Percentiles rank a stretch among this genome's conserved stretches.
Evolutionary conservation across 2,113 vertebrate species (phyloP).

Genomic region (Columba janthina): DNA sequence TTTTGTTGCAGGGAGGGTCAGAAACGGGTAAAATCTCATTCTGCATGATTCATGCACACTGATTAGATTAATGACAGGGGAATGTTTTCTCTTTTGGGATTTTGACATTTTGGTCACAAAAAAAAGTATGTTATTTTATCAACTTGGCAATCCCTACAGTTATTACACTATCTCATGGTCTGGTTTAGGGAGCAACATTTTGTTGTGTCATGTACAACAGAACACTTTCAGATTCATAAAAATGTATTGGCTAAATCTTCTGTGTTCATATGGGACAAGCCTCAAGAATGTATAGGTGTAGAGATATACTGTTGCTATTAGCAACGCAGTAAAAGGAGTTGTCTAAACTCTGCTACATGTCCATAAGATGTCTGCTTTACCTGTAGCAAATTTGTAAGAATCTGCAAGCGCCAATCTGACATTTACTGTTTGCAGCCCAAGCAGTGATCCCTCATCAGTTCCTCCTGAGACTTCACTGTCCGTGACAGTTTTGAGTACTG

Average conservation of each 20-base stretch:
- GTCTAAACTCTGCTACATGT: not conserved
- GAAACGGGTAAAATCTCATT: not conserved
- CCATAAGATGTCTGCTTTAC: not conserved
- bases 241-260: not conserved
- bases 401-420: not conserved
- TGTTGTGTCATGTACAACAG: not conserved
- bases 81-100: not conserved
- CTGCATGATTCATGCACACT: accelerated
- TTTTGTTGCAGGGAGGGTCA: not conserved
- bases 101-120: not conserved
- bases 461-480: not conserved
- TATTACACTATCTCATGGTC: not conserved
- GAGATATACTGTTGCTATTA: not conserved
- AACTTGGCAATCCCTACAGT: not conserved
- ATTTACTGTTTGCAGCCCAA: not conserved
- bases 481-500: not conserved
- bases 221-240: not conserved
- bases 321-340: not conserved
- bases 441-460: constrained; percentile 2
- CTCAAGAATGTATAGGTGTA: not conserved
- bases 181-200: not conserved
- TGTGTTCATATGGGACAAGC: not conserved
- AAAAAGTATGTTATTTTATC: not conserved
- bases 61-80: not conserved
- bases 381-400: not conserved